These are phyloP conservation scores for Columba livia DNA, from an alignment of 2,113 vertebrate genomes.

Conservation along the genomic window DNA sequence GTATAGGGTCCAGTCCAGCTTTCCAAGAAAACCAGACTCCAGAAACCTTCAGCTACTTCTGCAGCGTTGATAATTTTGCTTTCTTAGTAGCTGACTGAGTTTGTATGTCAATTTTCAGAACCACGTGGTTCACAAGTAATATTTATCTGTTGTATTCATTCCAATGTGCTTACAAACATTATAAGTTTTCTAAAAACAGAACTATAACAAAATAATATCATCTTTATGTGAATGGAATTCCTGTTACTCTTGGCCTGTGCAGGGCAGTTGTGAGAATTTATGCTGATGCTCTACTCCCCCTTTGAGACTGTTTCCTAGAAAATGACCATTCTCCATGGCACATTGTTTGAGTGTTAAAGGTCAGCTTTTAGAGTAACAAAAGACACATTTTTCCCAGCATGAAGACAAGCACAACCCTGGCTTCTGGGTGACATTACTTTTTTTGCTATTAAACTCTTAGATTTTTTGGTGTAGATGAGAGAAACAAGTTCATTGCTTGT, in stretches of 20 bases:
- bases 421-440: background rate
- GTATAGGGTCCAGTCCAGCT: background rate
- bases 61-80: background rate
- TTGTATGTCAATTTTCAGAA: background rate
- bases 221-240: background rate
- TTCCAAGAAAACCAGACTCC: background rate
- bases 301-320: background rate
- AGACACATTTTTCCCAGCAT: background rate
- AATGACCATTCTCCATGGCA: background rate
- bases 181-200: background rate
- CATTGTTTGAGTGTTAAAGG: background rate
- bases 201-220: background rate
- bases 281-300: background rate
- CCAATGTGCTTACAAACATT: background rate
- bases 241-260: background rate
- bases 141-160: background rate
- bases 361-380: constrained; percentile 5
- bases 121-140: background rate
- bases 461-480: background rate
- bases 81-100: background rate
- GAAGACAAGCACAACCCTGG: background rate
- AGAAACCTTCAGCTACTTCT: background rate
- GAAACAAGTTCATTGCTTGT: background rate
- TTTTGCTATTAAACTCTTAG: background rate
- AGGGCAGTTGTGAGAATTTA: background rate